Evolutionary conservation across 2,797 vertebrate genomes (phyloP), one percentile per base, ranked within the genome.

Genomic region (Cyprinella venusta): DNA sequence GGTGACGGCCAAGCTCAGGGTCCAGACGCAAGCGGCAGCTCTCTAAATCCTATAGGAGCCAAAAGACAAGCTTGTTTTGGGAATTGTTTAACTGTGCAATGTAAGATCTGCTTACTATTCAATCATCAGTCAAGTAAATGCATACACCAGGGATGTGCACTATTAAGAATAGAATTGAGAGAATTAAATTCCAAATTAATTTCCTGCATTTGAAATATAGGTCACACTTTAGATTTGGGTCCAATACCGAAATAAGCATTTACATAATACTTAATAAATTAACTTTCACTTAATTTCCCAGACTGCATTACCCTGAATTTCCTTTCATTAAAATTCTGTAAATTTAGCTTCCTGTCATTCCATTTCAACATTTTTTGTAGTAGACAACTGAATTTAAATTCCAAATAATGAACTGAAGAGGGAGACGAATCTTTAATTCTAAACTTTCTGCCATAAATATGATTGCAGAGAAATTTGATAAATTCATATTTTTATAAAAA

Each of bases 11-110:
- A 81, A 99, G 91, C 82, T 99, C 98, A 0, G 98, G 98, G 88
- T 99, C 98, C 90, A 99, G 91, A 10, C 96, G 97, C 83, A 98
- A 91, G 21, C 97, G 95, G 91, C 96, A 98, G 92, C 96, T 97
- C 86, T 99, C 98, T 86, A 98, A 93, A 82, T 99, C 98, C 98
- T 99, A 64, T 13, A 68, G 40, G 0, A 54, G 61, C 12, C 36
- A 54, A 36, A 12, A 52, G 9, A 68, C 16, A 52, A 67, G 48
- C 9, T 18, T 56, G 69, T 12, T 64, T 50, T 15, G 30, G 33
- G 50, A 52, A 7, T 38, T 21, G 6, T 56, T 52, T 38, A n/a
- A n/a, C 4, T 40, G 18, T 54, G 19, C 6, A 0, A 36, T 50
- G 5, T 30, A 50, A 71, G 8, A 50, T 48, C 42, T 5, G 1